phyloP scores from a whole-genome alignment of 2,888 invertebrate species.

The Imbricaverruca yamaguchii region DNA sequence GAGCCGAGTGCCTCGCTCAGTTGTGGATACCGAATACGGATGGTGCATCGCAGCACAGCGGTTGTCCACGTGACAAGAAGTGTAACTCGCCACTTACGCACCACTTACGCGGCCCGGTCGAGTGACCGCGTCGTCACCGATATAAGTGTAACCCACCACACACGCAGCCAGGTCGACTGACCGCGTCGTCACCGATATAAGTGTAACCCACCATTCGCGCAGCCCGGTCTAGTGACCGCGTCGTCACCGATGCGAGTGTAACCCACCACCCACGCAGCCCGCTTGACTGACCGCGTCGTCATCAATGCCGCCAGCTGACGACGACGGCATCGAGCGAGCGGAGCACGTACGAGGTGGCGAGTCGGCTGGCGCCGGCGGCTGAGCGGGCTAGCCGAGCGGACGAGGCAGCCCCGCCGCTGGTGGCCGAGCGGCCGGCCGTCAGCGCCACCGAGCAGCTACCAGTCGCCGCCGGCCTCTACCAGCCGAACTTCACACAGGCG shows the following conservation, averaged over 20 bases:
- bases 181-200: no score
- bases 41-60: no score
- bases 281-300: neutral
- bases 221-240: neutral
- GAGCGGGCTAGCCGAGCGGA: neutral
- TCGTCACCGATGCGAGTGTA: neutral
- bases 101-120: no score
- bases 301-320: neutral
- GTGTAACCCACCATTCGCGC: no score
- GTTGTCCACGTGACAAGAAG: no score
- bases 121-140: no score
- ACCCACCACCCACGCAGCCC: no score
- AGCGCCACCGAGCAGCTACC: neutral
- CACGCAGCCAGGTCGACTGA: no score
- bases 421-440: neutral
- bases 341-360: neutral
- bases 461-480: constrained; percentile 18
- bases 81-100: no score
- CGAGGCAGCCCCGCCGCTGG: constrained; percentile 4
- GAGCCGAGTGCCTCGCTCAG: no score
- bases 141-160: no score
- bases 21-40: no score
- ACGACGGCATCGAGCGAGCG: neutral
- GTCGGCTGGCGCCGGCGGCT: neutral
- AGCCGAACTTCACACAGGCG: constrained; percentile 14